A percentile compares a stretch with the other conserved stretches of the same genome.
Evolutionary conservation across 1,140 invertebrate species (phyloP).

Genomic region (Drosophila orena): DNA sequence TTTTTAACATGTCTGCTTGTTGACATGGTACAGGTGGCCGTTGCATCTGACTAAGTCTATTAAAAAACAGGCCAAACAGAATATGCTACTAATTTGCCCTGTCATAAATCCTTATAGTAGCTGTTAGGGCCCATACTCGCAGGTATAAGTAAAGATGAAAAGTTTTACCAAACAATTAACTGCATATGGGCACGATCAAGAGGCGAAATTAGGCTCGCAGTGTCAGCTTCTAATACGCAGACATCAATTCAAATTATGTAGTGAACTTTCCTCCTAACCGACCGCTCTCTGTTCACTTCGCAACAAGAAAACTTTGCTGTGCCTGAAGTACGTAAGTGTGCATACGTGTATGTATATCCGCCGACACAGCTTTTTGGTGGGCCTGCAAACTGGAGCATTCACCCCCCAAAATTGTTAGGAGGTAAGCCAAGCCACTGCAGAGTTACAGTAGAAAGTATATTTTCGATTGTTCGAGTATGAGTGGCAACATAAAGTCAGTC

Average conservation of each 20-base stretch:
- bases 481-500: constrained; percentile 35
- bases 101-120: background rate
- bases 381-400: constrained; percentile 41
- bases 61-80: background rate
- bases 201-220: background rate
- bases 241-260: constrained; percentile 13
- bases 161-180: too few relatives aligned
- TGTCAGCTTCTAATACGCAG: background rate
- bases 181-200: background rate
- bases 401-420: constrained; percentile 16
- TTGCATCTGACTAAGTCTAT: constrained; percentile 14
- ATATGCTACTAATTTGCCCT: background rate
- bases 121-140: too few relatives aligned
- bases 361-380: constrained; percentile 5
- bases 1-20: constrained; percentile 6
- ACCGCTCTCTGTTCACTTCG: background rate
- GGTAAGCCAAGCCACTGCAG: constrained; percentile 17
- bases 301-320: constrained; percentile 2
- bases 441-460: constrained; percentile 22
- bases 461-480: constrained; percentile 22
- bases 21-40: constrained; percentile 39
- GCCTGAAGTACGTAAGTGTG: background rate
- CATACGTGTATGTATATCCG: background rate
- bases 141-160: background rate
- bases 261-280: background rate